Evolutionary conservation across 2,888 invertebrate species (phyloP), one percentile per base, ranked within the genome.

Genomic region (Tortricodes alternella): DNA sequence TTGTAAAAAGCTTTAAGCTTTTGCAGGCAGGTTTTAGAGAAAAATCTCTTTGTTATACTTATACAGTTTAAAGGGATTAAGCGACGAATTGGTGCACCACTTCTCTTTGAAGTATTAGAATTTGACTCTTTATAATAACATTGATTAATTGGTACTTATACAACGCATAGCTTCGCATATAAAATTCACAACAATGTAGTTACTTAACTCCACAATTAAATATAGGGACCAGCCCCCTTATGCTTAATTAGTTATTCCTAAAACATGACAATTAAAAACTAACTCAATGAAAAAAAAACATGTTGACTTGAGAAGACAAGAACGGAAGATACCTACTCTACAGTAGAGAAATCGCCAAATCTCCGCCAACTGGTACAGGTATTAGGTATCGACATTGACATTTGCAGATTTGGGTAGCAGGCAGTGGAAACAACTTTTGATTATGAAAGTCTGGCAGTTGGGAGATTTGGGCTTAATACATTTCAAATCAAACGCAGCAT

Each of bases 141-240:
- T 75, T 76, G 75, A 78, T 76, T 76, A 74, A 74, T 80, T 76
- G 74, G 78, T 82, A 79, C 74, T 73, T 77, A 73, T 69, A 77
- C 74, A 75, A 74, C 74, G 71, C 71, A 66, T 69, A 70, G 73
- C 71, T 73, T 74, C 75, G 74, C 76, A 78, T 80, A 85, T 78
- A 85, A 85, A 87, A 84, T 77, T 81, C 80, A 81, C 83, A 86
- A 88, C 85, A 85, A 80, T 73, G 73, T 74, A 74, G 67, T 71
- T 70, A 64, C 60, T 71, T 68, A 75, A 74, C 67, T 78, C 71
- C 78, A 76, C 73, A 78, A 74, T 76, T 71, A 74, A 72, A 71
- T 75, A 73, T 74, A 71, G 83, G 89, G 83, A 74, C 89, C 89
- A 88, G 89, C 89, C 89, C 88, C 80, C 81, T 71, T 72, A 70